phyloP scores from a whole-genome alignment of 2,113 vertebrate species.

The Paratilapia polleni region DNA sequence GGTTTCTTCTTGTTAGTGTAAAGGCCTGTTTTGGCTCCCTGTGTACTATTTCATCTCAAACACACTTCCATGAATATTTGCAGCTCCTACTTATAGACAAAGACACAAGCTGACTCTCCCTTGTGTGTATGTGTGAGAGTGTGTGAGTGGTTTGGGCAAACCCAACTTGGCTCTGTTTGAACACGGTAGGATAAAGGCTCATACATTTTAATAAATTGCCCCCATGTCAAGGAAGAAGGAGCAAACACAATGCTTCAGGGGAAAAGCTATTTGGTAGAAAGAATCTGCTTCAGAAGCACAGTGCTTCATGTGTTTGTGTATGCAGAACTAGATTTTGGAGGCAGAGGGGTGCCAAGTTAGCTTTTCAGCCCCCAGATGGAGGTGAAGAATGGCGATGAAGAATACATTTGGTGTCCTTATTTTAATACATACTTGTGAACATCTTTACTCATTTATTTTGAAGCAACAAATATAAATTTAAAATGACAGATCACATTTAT shows the following conservation, averaged over 20 bases:
- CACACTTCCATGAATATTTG: slow-evolving; percentile 54
- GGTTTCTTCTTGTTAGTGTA: slow-evolving; percentile 45
- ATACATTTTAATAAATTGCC: slow-evolving; percentile 77
- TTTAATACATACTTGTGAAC: neutral
- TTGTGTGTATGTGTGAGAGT: slow-evolving; percentile 4
- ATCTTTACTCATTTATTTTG: neutral
- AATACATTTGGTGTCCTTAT: neutral
- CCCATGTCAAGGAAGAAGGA: slow-evolving; percentile 71
- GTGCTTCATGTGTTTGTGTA: slow-evolving; percentile 46
- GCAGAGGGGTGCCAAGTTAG: slow-evolving; percentile 31
- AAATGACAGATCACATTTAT: neutral
- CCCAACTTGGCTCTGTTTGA: slow-evolving; percentile 64
- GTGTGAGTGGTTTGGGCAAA: slow-evolving; percentile 49
- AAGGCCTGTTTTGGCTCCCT: slow-evolving; percentile 41
- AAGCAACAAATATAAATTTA: neutral
- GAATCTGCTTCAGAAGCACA: slow-evolving; percentile 36
- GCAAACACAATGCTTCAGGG: slow-evolving; percentile 67
- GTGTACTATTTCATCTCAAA: slow-evolving; percentile 31
- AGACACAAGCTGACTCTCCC: slow-evolving; percentile 31
- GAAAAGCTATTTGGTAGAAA: slow-evolving; percentile 55
- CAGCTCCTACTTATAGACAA: slow-evolving; percentile 56
- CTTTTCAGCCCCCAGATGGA: neutral
- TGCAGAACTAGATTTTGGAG: slow-evolving; percentile 16
- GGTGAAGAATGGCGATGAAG: neutral
- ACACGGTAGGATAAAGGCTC: slow-evolving; percentile 60